Base-by-base conservation (phyloP, 2,888 invertebrate genomes). In the Eulithis testata region DNA sequence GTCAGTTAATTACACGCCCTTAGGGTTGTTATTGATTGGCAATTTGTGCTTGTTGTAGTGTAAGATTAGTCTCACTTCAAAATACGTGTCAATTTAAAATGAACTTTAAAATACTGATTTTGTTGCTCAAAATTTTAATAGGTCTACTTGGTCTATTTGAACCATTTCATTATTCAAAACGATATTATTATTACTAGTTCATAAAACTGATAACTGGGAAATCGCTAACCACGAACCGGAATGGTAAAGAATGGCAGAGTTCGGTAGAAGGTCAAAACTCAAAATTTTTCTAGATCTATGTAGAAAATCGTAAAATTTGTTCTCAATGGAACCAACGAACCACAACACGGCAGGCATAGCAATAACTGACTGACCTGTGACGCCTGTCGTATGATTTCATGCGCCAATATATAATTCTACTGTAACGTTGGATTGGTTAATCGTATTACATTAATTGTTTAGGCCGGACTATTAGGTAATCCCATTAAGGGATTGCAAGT, bases 1-100 rank as follows among this genome's bases (percentile, higher is more conserved):
- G 82, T 79, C 78, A 77, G 85, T 86, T 89, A 89, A 89, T 89
- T 86, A 88, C 83, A 79, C 66, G 81, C 81, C 86, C 85, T 86
- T 81, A 80, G 83, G 85, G 83, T 78, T 79, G 81, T 82, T 83
- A 86, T 87, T 87, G 86, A 88, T 88, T 89, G 84, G 80, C 85
- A 88, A 88, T 87, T 83, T 85, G 82, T 72, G 79, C 67, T 45
- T 52, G 43, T 12, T 49, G 43, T 62, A 11, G 37, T 49, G 43
- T 59, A 11, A 12, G 12, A 12, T 11, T 21, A 52, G 36, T 43
- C 27, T 55, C 54, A 59, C 44, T 66, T 11, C 4, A 45, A 31
- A 56, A 40, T 40, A 27, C 27, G 27, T 43, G 52, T 31, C 36
- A 53, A 43, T 14, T 31, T 14, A 60, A 60, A 65, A 40, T 53